A percentile compares a stretch with the other conserved stretches of the same genome.
These are phyloP conservation scores for Campylorhamphus procurvoides DNA, from an alignment of 2,113 vertebrate genomes.

Conservation along the genomic window DNA sequence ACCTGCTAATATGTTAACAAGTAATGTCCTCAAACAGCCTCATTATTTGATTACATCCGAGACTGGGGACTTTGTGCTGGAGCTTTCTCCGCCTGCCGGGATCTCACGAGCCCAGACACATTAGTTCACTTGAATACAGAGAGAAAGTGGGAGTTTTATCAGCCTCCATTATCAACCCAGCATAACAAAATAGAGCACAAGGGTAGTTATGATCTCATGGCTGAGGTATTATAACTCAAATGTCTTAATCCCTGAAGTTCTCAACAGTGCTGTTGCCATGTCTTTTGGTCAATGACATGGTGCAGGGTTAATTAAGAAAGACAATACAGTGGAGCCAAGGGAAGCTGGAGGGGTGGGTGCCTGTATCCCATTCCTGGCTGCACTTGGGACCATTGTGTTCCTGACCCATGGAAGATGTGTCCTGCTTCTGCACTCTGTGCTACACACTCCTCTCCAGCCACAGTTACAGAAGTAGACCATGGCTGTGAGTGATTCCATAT, in stretches of 20 bases:
- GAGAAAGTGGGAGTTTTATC: constrained; percentile 61
- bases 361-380: background rate
- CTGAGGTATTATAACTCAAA: constrained; percentile 10
- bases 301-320: constrained; percentile 48
- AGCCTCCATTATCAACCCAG: constrained; percentile 43
- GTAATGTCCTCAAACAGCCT: constrained; percentile 70
- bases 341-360: background rate
- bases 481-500: background rate
- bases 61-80: constrained; percentile 28
- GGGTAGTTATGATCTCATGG: constrained; percentile 58
- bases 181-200: constrained; percentile 26
- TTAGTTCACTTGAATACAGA: constrained; percentile 22
- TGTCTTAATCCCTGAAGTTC: constrained; percentile 44
- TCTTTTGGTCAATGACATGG: constrained; percentile 37
- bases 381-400: background rate
- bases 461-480: accelerated
- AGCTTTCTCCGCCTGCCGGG: constrained; percentile 16
- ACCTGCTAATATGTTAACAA: constrained; percentile 74
- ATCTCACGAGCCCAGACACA: constrained; percentile 50
- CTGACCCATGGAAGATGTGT: background rate
- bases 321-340: constrained; percentile 20
- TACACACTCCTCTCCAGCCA: background rate
- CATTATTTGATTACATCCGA: constrained; percentile 66
- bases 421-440: background rate
- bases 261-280: background rate